These are phyloP conservation scores for Campopleginae sp. DNA, from an alignment of 2,888 invertebrate genomes.

Conservation along the genomic window DNA sequence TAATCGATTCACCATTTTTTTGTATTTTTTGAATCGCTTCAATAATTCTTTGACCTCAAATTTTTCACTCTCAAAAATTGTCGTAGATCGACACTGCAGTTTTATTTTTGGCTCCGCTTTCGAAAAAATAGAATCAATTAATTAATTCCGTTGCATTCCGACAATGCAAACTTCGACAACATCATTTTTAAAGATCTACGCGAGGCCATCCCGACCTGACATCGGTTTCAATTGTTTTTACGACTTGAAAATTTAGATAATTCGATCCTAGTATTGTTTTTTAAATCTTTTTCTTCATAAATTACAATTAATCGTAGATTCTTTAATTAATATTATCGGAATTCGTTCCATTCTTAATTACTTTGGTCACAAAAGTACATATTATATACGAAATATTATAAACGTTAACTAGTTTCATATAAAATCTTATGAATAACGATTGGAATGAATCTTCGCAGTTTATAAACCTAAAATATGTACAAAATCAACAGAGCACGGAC, in stretches of 20 bases:
- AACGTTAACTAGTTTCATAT: slow-evolving; percentile 78
- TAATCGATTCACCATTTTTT: too few species aligned
- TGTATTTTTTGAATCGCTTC: too few species aligned
- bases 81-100: too few species aligned
- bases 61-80: too few species aligned
- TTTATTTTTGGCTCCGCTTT: too few species aligned
- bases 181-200: slow-evolving; percentile 40
- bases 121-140: too few species aligned
- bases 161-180: too few species aligned
- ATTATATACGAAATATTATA: slow-evolving; percentile 78
- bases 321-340: slow-evolving; percentile 55
- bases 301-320: slow-evolving; percentile 55
- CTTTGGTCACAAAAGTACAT: slow-evolving; percentile 82
- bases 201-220: slow-evolving; percentile 50
- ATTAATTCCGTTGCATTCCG: too few species aligned
- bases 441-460: slow-evolving; percentile 72
- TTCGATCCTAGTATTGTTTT: slow-evolving; percentile 35
- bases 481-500: slow-evolving; percentile 77
- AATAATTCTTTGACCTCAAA: too few species aligned
- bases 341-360: slow-evolving; percentile 73
- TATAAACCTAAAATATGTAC: slow-evolving; percentile 78
- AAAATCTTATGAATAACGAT: slow-evolving; percentile 78
- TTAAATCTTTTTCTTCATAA: slow-evolving; percentile 37
- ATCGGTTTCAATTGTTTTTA: slow-evolving; percentile 34
- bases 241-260: slow-evolving; percentile 60